These are phyloP conservation scores for Helicoverpa zea DNA, from an alignment of 1,140 invertebrate genomes.

Conservation along the genomic window DNA sequence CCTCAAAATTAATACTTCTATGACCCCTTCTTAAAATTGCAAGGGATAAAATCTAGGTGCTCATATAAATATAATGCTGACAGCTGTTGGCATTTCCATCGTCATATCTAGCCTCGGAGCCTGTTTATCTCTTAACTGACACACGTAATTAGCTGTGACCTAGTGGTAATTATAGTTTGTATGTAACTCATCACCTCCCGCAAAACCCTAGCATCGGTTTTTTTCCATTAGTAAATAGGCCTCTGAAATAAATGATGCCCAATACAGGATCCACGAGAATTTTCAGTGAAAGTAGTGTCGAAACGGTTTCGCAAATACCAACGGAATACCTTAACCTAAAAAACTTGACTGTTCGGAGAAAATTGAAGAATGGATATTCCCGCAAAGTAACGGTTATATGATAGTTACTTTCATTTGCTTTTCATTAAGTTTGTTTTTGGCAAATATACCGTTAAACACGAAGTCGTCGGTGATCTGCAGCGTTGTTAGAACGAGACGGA, in stretches of 20 bases:
- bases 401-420: conserved; percentile 68
- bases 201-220: conserved; percentile 40
- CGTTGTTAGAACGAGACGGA: conserved; percentile 63
- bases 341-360: conserved; percentile 18
- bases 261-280: neutral
- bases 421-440: conserved; percentile 70
- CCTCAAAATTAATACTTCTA: too few species aligned
- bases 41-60: neutral
- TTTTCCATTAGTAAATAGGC: conserved; percentile 42
- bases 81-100: neutral
- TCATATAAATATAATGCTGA: neutral
- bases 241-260: conserved; percentile 5
- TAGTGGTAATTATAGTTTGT: conserved; percentile 58
- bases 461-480: conserved; percentile 54
- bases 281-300: conserved; percentile 30
- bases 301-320: conserved; percentile 19
- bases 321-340: conserved; percentile 29
- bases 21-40: too few species aligned
- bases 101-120: conserved; percentile 22
- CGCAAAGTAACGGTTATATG: conserved; percentile 61
- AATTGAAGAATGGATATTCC: conserved; percentile 46
- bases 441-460: conserved; percentile 68
- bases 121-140: conserved; percentile 49
- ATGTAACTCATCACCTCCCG: conserved; percentile 47
- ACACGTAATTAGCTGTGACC: conserved; percentile 55